Evolutionary conservation across 2,113 vertebrate genomes (phyloP).

Genomic region (Larimichthys crocea): DNA sequence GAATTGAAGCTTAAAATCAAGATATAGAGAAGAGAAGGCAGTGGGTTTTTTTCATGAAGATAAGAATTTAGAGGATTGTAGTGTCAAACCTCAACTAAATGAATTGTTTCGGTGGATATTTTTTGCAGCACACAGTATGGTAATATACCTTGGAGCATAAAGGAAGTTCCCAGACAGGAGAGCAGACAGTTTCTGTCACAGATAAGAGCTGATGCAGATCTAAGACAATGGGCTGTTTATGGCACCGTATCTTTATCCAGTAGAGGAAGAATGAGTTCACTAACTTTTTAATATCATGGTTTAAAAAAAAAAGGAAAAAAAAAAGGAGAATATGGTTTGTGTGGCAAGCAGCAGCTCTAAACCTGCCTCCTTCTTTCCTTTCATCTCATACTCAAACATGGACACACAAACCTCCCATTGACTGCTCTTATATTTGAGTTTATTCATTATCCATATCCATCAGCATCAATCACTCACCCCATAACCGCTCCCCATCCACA

Average conservation of each 20-base stretch:
- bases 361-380: constrained; percentile 11
- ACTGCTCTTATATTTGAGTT: constrained; percentile 63
- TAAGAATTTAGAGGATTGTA: neutral
- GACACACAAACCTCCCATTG: constrained; percentile 26
- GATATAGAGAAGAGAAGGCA: no score
- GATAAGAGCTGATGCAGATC: constrained; percentile 56
- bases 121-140: constrained; percentile 30
- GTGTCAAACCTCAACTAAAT: neutral
- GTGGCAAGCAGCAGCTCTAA: constrained; percentile 21
- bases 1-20: neutral
- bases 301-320: constrained; percentile 15
- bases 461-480: constrained; percentile 71
- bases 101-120: neutral
- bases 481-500: constrained; percentile 55
- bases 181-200: constrained; percentile 56
- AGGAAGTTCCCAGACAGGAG: constrained; percentile 45
- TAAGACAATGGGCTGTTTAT: constrained; percentile 56
- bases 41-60: neutral
- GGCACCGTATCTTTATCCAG: constrained; percentile 32
- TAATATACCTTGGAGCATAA: constrained; percentile 44
- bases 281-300: constrained; percentile 59
- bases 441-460: constrained; percentile 74
- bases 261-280: constrained; percentile 50
- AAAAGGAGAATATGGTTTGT: constrained; percentile 36
- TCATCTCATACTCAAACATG: constrained; percentile 26